Base-by-base conservation (phyloP, 2,113 vertebrate species). In the Chaetodon trifascialis region DNA sequence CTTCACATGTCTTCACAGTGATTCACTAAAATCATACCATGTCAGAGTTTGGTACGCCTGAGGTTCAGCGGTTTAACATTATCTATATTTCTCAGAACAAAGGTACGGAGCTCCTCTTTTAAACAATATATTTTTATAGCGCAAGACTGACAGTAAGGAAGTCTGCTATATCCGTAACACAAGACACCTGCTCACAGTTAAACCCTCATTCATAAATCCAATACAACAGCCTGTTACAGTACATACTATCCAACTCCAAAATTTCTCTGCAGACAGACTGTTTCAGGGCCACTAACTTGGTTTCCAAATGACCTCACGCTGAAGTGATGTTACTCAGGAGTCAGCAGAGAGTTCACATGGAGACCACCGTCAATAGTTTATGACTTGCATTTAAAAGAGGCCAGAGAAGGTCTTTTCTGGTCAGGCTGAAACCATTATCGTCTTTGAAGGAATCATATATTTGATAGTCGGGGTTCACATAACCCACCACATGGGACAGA, bases 281-380 rank as follows among this genome's bases (percentile, higher is more conserved):
- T 76, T 83, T 82, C 9, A 14, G 68, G 71, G 72, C 73, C 88
- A 58, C 44, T 56, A 49, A 55, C 49, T 83, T 81, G 68, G 30
- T 80, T 91, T 89, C 84, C 80, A 87, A 46, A 74, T 88, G 90
- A 90, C 83, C 80, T 86, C 90, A 93, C 76, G 36, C 60, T 67
- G 46, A 0, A 80, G 71, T 8, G 5, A 83, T 82, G 87, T 47
- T 73, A 85, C 69, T 76, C 86, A 79, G 36, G 77, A 89, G 78
- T 82, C 73, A 75, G 81, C 64, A 10, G 44, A 34, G 73, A 73
- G 83, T 86, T 92, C 73, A 79, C 23, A 79, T 30, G 44, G 11
- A 71, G 87, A 90, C 79, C 79, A 60, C 73, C 86, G 80, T 87
- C 82, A 78, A 79, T 84, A 89, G 23, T 87, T 86, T 82, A 88